Evolutionary conservation across 2,797 vertebrate genomes (phyloP).

Genomic region (Mormyrus hasselquistii): DNA sequence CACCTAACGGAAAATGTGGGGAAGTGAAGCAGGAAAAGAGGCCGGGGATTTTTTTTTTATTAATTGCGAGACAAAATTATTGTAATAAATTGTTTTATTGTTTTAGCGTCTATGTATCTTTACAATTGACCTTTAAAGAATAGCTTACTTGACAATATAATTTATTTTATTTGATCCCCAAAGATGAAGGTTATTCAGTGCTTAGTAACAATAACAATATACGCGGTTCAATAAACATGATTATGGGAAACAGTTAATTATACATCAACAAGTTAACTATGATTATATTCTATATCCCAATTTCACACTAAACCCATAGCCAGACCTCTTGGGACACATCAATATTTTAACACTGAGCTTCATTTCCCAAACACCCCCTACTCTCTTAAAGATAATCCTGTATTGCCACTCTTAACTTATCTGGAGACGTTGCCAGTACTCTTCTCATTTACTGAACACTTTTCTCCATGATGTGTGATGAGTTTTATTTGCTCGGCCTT

Average conservation of each 20-base stretch:
- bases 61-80: background rate
- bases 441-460: background rate
- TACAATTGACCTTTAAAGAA: background rate
- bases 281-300: background rate
- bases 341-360: background rate
- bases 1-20: background rate
- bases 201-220: background rate
- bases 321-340: background rate
- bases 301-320: slow-evolving; percentile 1
- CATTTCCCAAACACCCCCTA: background rate
- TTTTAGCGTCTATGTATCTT: background rate
- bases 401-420: background rate
- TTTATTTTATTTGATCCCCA: background rate
- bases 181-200: background rate
- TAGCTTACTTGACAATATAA: background rate
- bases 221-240: background rate
- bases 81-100: background rate
- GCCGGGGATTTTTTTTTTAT: background rate
- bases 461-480: background rate
- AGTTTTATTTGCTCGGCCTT: background rate
- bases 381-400: background rate
- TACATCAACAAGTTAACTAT: background rate
- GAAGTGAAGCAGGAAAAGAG: background rate
- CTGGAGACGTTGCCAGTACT: background rate
- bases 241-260: background rate